Conservation (phyloP, 2,888 invertebrate genomes). For the Chrysolina oricalcia region DNA sequence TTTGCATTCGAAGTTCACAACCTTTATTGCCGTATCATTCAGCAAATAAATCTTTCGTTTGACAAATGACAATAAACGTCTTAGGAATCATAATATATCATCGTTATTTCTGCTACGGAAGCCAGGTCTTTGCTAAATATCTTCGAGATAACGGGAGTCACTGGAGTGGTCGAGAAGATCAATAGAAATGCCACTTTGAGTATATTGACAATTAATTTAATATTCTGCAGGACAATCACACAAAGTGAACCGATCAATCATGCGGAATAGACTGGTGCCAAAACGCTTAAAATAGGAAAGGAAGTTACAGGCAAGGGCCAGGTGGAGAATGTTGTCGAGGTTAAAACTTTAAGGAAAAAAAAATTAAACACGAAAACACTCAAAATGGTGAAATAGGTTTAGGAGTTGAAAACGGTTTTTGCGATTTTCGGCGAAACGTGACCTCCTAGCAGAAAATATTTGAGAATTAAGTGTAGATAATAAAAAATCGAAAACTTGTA, state of each 20-base stretch:
- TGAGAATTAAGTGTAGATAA: no score
- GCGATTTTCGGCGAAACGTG: no score
- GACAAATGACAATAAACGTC: background rate
- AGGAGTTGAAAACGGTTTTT: no score
- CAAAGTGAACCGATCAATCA: slow-evolving; percentile 19
- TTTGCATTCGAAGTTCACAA: background rate
- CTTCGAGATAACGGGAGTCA: background rate
- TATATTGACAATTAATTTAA: slow-evolving; percentile 28
- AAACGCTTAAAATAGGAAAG: no score
- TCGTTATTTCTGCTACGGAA: background rate
- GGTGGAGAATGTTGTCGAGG: no score
- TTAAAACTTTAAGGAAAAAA: no score
- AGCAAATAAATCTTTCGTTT: background rate
- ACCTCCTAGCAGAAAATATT: no score
- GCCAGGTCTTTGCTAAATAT: background rate
- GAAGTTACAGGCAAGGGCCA: no score
- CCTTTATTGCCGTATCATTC: background rate
- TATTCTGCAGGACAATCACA: slow-evolving; percentile 19
- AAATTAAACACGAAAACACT: no score
- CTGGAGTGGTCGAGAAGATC: background rate
- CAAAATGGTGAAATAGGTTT: no score
- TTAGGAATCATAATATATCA: background rate
- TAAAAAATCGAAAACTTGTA: no score
- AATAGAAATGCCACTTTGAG: background rate
- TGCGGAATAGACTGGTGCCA: no score